These are phyloP conservation scores for Metallyticus violacea DNA, from an alignment of 2,888 invertebrate genomes.

Conservation along the genomic window DNA sequence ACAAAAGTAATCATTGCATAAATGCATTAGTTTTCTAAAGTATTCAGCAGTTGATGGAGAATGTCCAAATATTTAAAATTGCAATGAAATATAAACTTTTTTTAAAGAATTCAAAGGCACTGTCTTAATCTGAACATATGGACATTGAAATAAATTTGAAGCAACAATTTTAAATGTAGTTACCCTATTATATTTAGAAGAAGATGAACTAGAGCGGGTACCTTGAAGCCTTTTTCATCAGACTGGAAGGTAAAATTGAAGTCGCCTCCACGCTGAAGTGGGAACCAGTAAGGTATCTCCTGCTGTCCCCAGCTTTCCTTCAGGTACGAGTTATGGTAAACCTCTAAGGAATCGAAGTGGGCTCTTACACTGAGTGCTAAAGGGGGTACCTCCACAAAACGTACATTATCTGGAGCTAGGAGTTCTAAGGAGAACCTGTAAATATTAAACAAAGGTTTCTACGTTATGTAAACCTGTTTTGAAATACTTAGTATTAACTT, in stretches of 20 bases:
- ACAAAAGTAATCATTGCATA: too few relatives aligned
- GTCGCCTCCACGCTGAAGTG: not conserved
- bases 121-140: too few relatives aligned
- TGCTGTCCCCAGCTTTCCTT: not conserved
- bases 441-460: not conserved
- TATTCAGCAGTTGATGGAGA: too few relatives aligned
- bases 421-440: not conserved
- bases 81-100: too few relatives aligned
- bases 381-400: not conserved
- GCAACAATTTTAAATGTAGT: too few relatives aligned
- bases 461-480: too few relatives aligned
- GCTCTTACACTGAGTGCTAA: not conserved
- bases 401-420: not conserved
- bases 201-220: not conserved
- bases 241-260: not conserved
- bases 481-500: too few relatives aligned
- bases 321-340: conserved; percentile 4
- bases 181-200: too few relatives aligned
- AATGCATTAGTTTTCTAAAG: too few relatives aligned
- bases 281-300: conserved; percentile 15
- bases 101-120: too few relatives aligned
- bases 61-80: too few relatives aligned
- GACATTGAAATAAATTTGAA: too few relatives aligned
- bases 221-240: conserved; percentile 7
- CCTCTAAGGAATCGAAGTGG: not conserved